Evolutionary conservation across 2,113 vertebrate genomes (phyloP), one percentile per base, ranked within the genome.

Genomic region (Perca schrenkii): DNA sequence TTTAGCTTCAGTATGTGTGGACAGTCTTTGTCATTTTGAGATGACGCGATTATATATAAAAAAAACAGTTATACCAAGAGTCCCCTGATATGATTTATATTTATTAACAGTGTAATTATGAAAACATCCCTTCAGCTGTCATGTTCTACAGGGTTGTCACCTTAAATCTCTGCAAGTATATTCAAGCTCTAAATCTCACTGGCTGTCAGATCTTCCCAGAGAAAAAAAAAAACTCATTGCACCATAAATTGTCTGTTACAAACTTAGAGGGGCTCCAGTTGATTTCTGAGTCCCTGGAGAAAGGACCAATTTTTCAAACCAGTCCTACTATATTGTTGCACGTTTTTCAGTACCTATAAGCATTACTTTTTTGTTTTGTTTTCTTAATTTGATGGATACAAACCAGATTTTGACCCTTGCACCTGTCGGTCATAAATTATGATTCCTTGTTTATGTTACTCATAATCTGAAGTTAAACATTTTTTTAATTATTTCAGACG

Each of bases 341-440:
- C 47, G 67, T 86, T 66, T 69, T 78, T 86, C 80, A 75, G 40
- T 82, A 91, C 56, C 80, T 84, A 61, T 80, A 69, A 36, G 56
- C 36, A 47, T 86, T 16, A 1, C 10, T 8, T 46, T 64, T 79
- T 71, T 57, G 47, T 77, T 73, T 71, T 31, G 8, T n/a, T 50
- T 52, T n/a, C 73, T 83, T 78, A 40, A 47, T 92, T 90, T 93
- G 89, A 93, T 91, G 77, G 91, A 93, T 91, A 85, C 83, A 88
- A 93, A 88, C 86, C 92, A 94, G 93, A 92, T 91, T 92, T 87
- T 91, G 91, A 91, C 93, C 91, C 84, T 86, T 91, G 89, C 88
- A 88, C 86, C 82, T 82, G 84, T 84, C 71, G 61, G 84, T 84
- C 86, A 86, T 94, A 92, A 91, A 90, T 93, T 90, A 81, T 57